Percentiles rank a stretch among this genome's conserved stretches.
Conservation (phyloP, 2,797 vertebrate species). For the Ceyx erithaca region DNA sequence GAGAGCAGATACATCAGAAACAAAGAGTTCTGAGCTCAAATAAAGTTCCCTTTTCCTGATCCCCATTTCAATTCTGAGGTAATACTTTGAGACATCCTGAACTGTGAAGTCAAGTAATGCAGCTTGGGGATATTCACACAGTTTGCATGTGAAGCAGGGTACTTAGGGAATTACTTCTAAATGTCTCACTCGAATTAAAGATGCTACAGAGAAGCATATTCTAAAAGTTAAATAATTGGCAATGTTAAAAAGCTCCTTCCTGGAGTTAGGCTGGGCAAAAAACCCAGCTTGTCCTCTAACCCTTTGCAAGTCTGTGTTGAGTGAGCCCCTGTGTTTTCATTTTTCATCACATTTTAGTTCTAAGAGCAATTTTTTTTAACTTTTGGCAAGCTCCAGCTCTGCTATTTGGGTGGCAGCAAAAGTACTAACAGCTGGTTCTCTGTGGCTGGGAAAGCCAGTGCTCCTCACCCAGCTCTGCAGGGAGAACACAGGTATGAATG, state of each 20-base stretch:
- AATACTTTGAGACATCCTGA: neutral
- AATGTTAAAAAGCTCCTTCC: neutral
- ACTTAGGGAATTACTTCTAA: neutral
- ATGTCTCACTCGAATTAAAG: neutral
- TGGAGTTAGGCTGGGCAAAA: neutral
- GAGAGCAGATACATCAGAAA: neutral
- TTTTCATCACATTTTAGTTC: neutral
- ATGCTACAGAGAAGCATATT: neutral
- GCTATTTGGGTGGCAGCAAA: neutral
- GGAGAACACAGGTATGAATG: neutral
- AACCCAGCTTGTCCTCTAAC: neutral
- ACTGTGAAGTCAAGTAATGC: neutral
- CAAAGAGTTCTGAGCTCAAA: neutral
- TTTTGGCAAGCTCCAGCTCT: neutral
- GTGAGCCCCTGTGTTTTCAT: neutral
- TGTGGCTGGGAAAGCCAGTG: neutral
- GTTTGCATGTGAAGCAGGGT: neutral
- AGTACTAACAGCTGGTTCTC: neutral
- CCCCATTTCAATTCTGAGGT: neutral
- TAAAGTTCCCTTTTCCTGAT: neutral
- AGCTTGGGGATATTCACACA: neutral
- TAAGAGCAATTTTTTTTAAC: neutral
- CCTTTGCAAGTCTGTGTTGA: neutral
- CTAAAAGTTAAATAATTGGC: neutral
- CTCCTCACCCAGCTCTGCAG: neutral